Evolutionary conservation across 2,888 invertebrate genomes (phyloP).

Genomic region (Drosophila stalkeri): DNA sequence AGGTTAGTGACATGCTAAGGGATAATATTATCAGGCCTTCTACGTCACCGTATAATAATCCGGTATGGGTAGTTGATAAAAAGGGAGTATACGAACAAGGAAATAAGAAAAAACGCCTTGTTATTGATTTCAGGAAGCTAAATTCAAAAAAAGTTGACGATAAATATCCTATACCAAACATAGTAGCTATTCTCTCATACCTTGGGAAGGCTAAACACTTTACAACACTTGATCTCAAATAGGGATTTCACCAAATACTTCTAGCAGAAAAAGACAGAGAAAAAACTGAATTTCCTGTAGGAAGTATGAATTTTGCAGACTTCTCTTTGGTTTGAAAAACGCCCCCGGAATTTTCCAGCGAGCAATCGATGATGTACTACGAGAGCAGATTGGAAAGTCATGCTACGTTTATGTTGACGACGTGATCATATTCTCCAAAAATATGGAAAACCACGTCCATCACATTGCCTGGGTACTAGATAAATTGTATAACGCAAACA

Average conservation of each 20-base stretch:
- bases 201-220: neutral
- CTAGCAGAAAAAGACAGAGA: neutral
- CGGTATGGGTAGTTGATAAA: neutral
- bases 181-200: conserved; percentile 2
- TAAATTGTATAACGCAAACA: too few species aligned
- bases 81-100: neutral
- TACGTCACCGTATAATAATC: neutral
- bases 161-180: neutral
- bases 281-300: conserved; percentile 1
- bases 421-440: too few species aligned
- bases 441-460: too few species aligned
- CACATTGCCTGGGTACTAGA: too few species aligned
- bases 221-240: neutral
- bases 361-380: neutral
- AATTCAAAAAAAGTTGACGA: neutral
- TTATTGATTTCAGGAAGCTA: neutral
- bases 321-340: too few species aligned
- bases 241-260: neutral
- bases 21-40: neutral
- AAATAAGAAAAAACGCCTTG: conserved; percentile 1
- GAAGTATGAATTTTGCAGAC: conserved; percentile 1
- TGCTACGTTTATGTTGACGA: neutral
- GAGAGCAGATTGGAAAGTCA: neutral
- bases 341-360: conserved; percentile 1
- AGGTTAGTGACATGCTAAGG: too few species aligned